Evolutionary conservation across 2,888 invertebrate species (phyloP), one percentile per base, ranked within the genome.

Genomic region (Homarus gammarus): DNA sequence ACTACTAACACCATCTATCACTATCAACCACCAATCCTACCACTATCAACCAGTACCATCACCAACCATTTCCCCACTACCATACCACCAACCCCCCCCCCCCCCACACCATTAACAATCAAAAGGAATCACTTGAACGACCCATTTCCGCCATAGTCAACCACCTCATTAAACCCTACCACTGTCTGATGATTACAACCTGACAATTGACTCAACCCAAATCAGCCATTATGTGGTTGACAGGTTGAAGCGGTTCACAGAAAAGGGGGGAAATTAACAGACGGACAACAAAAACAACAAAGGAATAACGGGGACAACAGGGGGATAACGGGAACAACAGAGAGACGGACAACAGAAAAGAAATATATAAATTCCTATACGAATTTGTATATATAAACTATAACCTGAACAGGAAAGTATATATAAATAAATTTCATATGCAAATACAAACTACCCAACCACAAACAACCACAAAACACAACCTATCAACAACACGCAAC

Each of bases 81-180:
- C 56, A 18, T 56, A 56, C 2, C 2, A 56, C 56, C 10, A 56
- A 56, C 56, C 56, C 56, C 56, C 44, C 44, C n/a, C n/a, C n/a
- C 44, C 10, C 18, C 56, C 56, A 18, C n/a, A n/a, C n/a, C n/a
- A n/a, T n/a, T n/a, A n/a, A n/a, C n/a, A n/a, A n/a, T n/a, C n/a
- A n/a, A n/a, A n/a, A n/a, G n/a, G n/a, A 64, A 49, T 18, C 5
- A 56, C 56, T 56, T 18, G n/a, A 64, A 64, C 2, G 27, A 64
- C 64, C 6, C 64, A 27, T 64, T 27, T 64, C 64, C 64, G 64
- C 27, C 64, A 64, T 64, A 64, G n/a, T 64, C 64, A 64, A 64
- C 64, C 64, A 64, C 27, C 64, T n/a, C 27, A 64, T 64, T 64
- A 64, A 27, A 6, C 31, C 64, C 44, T n/a, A n/a, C n/a, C n/a